Conservation (phyloP, 2,888 invertebrate species). For the Noctua fimbriata region DNA sequence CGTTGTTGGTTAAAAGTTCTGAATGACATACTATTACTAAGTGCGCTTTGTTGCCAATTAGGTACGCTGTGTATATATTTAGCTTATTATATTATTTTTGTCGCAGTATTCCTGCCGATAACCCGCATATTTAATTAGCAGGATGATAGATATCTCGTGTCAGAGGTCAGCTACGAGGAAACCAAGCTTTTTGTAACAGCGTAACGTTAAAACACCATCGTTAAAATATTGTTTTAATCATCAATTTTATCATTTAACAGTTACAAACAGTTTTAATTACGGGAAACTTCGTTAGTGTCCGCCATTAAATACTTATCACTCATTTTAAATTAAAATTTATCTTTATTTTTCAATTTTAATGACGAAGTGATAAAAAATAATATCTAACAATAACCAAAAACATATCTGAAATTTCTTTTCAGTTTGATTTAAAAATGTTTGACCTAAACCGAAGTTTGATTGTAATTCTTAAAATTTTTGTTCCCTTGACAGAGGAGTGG, state of each 20-base stretch:
- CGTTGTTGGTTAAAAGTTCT: neutral
- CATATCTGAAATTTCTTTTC: constrained; percentile 42
- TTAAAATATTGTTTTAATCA: constrained; percentile 79
- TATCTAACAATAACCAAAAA: constrained; percentile 41
- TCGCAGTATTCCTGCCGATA: constrained; percentile 66
- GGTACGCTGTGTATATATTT: constrained; percentile 27
- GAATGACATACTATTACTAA: neutral
- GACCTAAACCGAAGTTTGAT: constrained; percentile 60
- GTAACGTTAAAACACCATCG: constrained; percentile 73
- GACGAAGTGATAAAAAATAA: constrained; percentile 64
- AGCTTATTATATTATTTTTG: constrained; percentile 66
- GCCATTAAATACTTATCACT: constrained; percentile 80
- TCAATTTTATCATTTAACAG: constrained; percentile 81
- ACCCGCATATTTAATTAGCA: constrained; percentile 79
- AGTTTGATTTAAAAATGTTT: constrained; percentile 44
- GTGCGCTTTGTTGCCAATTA: constrained; percentile 54
- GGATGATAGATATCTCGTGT: constrained; percentile 83
- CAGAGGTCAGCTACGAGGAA: constrained; percentile 85
- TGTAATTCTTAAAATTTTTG: constrained; percentile 65
- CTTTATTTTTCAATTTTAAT: constrained; percentile 73
- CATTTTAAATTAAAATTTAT: constrained; percentile 76
- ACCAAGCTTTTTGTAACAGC: constrained; percentile 70
- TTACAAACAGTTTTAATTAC: constrained; percentile 85
- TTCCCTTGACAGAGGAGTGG: constrained; percentile 59
- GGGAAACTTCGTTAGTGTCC: constrained; percentile 82